Conservation (phyloP, 2,797 vertebrate species). For the Tiaroga cobitis region DNA sequence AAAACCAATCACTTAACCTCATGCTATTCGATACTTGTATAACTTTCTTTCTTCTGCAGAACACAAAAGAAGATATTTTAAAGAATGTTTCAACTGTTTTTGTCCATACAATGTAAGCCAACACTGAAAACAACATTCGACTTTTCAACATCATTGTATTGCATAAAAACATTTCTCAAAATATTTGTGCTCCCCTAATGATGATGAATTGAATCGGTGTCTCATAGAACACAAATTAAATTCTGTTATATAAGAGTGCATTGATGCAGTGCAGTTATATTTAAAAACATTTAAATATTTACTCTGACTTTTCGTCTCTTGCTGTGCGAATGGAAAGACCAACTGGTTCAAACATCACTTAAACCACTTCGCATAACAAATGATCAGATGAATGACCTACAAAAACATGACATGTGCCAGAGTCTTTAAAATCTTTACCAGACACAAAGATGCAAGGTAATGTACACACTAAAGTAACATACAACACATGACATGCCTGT, state of each 20-base stretch:
- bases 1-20: not conserved
- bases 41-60: not conserved
- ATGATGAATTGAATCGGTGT: not conserved
- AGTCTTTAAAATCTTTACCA: constrained; percentile 46
- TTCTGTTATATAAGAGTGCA: not conserved
- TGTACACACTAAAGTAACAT: not conserved
- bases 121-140: not conserved
- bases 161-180: not conserved
- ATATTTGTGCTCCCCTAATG: not conserved
- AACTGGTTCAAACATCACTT: constrained; percentile 31
- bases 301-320: constrained; percentile 13
- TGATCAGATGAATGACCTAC: constrained; percentile 42
- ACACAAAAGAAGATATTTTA: not conserved
- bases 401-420: constrained; percentile 44
- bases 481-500: constrained; percentile 20
- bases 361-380: constrained; percentile 38
- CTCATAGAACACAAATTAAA: not conserved
- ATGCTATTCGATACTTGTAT: not conserved
- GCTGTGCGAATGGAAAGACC: constrained; percentile 23
- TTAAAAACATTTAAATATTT: constrained; percentile 31
- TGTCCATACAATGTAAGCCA: not conserved
- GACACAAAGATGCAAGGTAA: constrained; percentile 27
- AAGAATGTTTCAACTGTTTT: not conserved
- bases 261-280: not conserved
- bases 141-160: not conserved